Conservation (phyloP, 1,140 invertebrate genomes). For the Vollenhovia emeryi region DNA sequence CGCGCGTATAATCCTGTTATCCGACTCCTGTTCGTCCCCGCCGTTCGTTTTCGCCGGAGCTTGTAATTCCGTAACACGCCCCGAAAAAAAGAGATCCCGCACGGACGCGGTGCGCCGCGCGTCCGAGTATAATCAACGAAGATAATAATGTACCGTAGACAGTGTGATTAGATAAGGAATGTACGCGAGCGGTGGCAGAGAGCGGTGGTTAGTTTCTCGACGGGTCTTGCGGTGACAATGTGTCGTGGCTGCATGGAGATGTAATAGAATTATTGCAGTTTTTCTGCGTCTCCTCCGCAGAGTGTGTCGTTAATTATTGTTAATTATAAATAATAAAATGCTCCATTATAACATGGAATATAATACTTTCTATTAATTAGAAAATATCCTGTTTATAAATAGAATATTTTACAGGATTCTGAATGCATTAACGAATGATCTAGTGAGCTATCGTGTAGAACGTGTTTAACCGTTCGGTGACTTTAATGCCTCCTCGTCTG, state of each 20-base stretch:
- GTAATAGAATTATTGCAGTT: neutral
- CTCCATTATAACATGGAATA: neutral
- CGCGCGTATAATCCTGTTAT: slow-evolving; percentile 26
- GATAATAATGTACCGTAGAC: slow-evolving; percentile 6
- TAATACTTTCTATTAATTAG: neutral
- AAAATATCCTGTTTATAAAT: neutral
- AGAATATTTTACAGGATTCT: neutral
- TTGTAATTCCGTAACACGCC: neutral
- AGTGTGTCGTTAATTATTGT: neutral
- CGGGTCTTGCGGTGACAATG: neutral
- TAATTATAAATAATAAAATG: neutral
- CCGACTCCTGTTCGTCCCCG: neutral
- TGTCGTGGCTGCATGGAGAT: neutral
- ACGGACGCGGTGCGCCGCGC: neutral
- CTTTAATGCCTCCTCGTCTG: slow-evolving; percentile 20
- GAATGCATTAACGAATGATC: neutral
- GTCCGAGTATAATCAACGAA: neutral
- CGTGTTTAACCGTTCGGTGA: slow-evolving; percentile 12
- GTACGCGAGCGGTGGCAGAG: neutral
- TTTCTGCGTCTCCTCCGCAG: neutral
- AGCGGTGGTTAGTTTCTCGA: slow-evolving; percentile 17
- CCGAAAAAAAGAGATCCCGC: neutral
- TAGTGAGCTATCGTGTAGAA: neutral
- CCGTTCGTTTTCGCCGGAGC: no score
- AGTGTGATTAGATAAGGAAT: slow-evolving; percentile 21